phyloP scores from a whole-genome alignment of 2,113 vertebrate species.

The Psettodes erumei region DNA sequence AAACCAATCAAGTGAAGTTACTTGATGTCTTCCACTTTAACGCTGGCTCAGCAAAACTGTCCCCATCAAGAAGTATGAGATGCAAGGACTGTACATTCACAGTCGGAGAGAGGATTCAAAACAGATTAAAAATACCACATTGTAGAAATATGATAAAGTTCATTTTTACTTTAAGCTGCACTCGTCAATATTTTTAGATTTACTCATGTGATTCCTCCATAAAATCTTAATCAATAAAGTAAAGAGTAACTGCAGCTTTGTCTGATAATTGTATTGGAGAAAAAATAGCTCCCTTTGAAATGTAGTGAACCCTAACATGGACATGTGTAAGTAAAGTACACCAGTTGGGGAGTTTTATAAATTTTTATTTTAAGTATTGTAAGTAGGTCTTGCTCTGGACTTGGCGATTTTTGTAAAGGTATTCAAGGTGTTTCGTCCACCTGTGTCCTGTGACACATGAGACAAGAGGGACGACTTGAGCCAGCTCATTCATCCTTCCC shows the following conservation, averaged over 20 bases:
- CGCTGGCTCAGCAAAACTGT: conserved; percentile 20
- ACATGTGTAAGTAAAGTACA: neutral
- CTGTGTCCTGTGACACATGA: neutral
- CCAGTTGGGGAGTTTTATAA: neutral
- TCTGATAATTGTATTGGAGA: neutral
- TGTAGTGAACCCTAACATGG: neutral
- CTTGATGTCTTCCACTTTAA: neutral
- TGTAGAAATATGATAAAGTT: neutral
- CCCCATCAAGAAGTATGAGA: neutral
- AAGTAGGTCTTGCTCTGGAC: neutral
- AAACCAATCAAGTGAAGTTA: neutral
- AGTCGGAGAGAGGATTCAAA: neutral
- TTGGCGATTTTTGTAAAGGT: neutral
- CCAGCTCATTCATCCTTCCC: neutral
- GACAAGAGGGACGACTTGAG: neutral
- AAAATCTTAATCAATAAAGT: too few species aligned
- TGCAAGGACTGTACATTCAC: neutral
- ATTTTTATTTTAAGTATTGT: too few species aligned
- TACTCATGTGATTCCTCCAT: too few species aligned
- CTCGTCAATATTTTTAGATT: neutral
- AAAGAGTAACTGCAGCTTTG: too few species aligned
- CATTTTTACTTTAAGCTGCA: neutral
- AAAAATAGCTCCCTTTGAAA: neutral
- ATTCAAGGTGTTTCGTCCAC: neutral
- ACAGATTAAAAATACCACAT: too few species aligned